A percentile compares a stretch with the other conserved stretches of the same genome.
Conservation (phyloP, 1,140 invertebrate species). For the Zaprionus kolodkinae region DNA sequence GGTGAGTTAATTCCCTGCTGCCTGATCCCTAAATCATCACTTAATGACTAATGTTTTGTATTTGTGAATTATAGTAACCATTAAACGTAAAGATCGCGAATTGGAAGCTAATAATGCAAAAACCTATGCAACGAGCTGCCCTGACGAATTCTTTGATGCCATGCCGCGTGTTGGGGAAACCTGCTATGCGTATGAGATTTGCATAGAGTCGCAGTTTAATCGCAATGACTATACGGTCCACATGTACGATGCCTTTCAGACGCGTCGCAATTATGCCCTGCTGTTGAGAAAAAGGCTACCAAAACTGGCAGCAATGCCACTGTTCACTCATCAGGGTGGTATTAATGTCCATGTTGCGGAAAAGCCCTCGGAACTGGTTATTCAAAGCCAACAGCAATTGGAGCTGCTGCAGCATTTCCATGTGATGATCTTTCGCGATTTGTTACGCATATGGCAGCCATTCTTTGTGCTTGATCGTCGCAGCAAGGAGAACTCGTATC, state of each 20-base stretch:
- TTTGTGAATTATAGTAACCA: constrained; percentile 39
- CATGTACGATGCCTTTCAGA: constrained; percentile 79
- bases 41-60: not conserved
- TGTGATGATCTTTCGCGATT: constrained; percentile 87
- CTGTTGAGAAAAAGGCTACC: constrained; percentile 86
- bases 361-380: constrained; percentile 85
- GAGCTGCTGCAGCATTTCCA: constrained; percentile 86
- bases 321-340: constrained; percentile 93
- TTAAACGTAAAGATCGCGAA: constrained; percentile 2
- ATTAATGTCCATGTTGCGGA: constrained; percentile 87
- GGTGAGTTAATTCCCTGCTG: constrained; percentile 44
- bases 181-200: constrained; percentile 70
- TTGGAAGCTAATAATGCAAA: not conserved
- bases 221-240: constrained; percentile 46
- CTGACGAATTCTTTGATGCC: constrained; percentile 58
- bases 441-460: constrained; percentile 91
- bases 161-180: constrained; percentile 57
- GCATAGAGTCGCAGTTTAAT: constrained; percentile 54
- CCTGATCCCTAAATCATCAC: not conserved
- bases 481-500: constrained; percentile 88
- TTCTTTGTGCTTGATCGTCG: constrained; percentile 89
- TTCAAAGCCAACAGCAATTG: constrained; percentile 86
- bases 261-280: constrained; percentile 85
- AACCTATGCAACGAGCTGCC: constrained; percentile 49
- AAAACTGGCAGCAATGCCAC: constrained; percentile 89